Conservation (phyloP, 2,797 vertebrate genomes). For the Pangasius krempfi region DNA sequence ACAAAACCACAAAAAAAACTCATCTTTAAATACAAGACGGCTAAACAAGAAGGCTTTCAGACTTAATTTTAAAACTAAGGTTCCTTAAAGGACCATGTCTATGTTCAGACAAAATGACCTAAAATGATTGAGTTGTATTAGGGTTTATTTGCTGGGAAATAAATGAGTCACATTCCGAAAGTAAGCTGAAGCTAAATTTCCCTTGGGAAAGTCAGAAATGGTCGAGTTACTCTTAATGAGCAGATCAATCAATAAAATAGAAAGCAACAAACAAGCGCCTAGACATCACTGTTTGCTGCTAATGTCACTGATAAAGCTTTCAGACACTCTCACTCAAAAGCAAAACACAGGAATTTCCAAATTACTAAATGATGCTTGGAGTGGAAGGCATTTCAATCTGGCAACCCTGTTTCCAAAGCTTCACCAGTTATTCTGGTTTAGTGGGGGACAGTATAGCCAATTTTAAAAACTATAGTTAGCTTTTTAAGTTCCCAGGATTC, state of each 20-base stretch:
- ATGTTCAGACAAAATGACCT: not conserved
- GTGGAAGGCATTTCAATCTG: not conserved
- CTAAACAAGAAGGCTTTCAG: not conserved
- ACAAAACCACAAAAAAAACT: not conserved
- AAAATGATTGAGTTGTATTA: not conserved
- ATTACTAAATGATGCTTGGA: not conserved
- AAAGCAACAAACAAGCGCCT: not conserved
- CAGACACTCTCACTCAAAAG: not conserved
- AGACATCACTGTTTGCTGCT: not conserved
- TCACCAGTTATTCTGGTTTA: not conserved
- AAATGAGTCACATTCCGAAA: not conserved
- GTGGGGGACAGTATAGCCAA: not conserved
- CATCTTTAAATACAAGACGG: not conserved
- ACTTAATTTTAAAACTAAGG: not conserved
- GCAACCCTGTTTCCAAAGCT: not conserved
- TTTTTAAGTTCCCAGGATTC: not conserved
- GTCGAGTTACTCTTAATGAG: not conserved
- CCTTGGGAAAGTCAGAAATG: slow-evolving; percentile 5
- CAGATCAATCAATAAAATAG: slow-evolving; percentile 6
- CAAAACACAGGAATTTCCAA: not conserved
- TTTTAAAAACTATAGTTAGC: not conserved
- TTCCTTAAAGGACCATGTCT: not conserved
- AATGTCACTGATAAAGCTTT: not conserved
- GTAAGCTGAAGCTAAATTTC: slow-evolving; percentile 2
- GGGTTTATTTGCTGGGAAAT: not conserved